phyloP scores from a whole-genome alignment of 2,113 vertebrate species.

The Phoxinus phoxinus region DNA sequence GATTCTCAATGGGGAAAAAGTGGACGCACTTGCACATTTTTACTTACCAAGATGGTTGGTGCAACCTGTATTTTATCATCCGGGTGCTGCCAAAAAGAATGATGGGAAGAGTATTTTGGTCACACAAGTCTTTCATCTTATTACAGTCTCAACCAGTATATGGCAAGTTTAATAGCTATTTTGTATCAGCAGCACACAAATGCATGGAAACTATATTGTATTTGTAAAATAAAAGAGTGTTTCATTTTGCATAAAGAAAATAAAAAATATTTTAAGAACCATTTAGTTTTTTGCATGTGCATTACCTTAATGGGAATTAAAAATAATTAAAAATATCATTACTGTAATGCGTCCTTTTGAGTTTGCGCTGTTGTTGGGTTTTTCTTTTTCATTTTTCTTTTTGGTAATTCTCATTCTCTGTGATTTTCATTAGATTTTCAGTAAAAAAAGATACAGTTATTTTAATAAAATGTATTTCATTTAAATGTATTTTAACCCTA shows the following conservation, averaged over 20 bases:
- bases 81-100: neutral
- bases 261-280: neutral
- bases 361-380: too few relatives aligned
- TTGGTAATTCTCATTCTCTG: too few relatives aligned
- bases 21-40: neutral
- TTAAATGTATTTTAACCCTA: neutral
- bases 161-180: neutral
- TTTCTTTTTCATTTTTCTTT: too few relatives aligned
- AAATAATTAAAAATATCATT: neutral
- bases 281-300: neutral
- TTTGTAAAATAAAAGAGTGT: neutral
- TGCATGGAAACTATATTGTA: neutral
- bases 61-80: neutral
- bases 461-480: neutral
- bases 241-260: neutral
- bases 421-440: too few relatives aligned
- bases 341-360: neutral
- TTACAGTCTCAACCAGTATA: neutral
- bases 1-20: neutral
- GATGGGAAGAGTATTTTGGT: neutral
- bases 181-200: neutral
- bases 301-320: neutral
- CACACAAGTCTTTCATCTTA: neutral
- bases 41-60: neutral
- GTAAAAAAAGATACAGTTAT: neutral